Evolutionary conservation across 2,888 invertebrate species (phyloP).

Genomic region (Cetonia aurata): DNA sequence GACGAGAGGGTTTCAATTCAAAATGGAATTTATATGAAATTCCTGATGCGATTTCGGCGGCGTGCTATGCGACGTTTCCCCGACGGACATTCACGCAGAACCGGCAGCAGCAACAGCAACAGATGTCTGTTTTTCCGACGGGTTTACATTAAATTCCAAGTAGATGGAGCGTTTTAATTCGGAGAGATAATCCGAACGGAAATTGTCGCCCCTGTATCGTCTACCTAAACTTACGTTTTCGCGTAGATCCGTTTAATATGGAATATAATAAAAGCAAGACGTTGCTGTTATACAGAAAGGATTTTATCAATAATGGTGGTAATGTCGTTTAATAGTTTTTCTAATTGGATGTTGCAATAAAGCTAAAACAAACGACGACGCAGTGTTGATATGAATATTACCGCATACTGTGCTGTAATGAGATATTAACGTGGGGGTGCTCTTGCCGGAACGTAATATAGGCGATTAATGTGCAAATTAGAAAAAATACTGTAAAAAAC

Average conservation of each 20-base stretch:
- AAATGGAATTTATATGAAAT: slow-evolving; percentile 32
- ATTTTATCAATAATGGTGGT: neutral
- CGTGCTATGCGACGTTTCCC: neutral
- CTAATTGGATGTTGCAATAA: too few species aligned
- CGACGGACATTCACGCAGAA: slow-evolving; percentile 12
- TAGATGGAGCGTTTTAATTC: neutral
- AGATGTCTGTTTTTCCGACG: slow-evolving; percentile 20
- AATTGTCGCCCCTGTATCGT: neutral
- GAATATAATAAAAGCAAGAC: neutral
- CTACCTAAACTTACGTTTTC: neutral
- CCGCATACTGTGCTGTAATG: too few species aligned
- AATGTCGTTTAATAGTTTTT: too few species aligned
- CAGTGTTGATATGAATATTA: too few species aligned
- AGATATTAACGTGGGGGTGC: too few species aligned
- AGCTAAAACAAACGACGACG: too few species aligned
- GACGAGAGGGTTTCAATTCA: slow-evolving; percentile 22
- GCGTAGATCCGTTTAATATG: neutral
- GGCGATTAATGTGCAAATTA: too few species aligned
- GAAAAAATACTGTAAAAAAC: too few species aligned
- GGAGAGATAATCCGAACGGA: neutral
- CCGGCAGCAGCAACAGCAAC: neutral
- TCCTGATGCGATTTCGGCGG: slow-evolving; percentile 14
- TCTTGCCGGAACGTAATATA: too few species aligned
- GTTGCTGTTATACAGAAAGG: neutral
- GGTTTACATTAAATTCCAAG: slow-evolving; percentile 21